Conservation (phyloP, 35 echinoderm and acorn worm species). For the Amphiura filiformis region DNA sequence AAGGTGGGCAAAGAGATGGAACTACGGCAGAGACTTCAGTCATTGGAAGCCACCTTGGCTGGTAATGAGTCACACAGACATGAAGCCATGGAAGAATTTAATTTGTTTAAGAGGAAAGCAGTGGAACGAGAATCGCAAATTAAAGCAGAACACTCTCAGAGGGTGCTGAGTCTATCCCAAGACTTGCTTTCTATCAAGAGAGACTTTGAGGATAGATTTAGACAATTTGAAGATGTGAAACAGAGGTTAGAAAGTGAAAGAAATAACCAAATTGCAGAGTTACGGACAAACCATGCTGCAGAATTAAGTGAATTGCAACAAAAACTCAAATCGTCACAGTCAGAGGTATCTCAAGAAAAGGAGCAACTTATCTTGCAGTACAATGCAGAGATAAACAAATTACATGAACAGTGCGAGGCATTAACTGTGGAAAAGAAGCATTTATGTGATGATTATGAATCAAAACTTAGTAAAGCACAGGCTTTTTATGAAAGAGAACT, state of each 20-base stretch:
- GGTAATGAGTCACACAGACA: slow-evolving; percentile 66
- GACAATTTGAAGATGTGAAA: slow-evolving; percentile 70
- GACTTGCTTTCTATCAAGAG: slow-evolving; percentile 77
- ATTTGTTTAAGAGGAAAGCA: slow-evolving; percentile 50
- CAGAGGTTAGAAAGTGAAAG: slow-evolving; percentile 60
- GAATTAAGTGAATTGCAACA: slow-evolving; percentile 62
- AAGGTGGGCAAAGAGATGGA: slow-evolving; percentile 71
- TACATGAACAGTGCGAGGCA: slow-evolving; percentile 57
- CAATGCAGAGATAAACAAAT: slow-evolving; percentile 58
- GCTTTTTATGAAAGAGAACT: slow-evolving; percentile 93
- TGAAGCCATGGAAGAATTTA: slow-evolving; percentile 66
- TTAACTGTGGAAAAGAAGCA: slow-evolving; percentile 64
- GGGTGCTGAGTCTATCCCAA: slow-evolving; percentile 79
- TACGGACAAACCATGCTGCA: slow-evolving; percentile 46
- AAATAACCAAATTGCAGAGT: slow-evolving; percentile 29
- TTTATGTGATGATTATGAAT: slow-evolving; percentile 79
- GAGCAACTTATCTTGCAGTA: slow-evolving; percentile 43
- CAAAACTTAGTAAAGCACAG: slow-evolving; percentile 79
- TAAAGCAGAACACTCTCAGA: slow-evolving; percentile 81
- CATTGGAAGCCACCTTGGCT: slow-evolving; percentile 55
- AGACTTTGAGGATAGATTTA: slow-evolving; percentile 82
- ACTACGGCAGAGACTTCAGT: slow-evolving; percentile 58
- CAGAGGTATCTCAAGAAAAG: slow-evolving; percentile 58
- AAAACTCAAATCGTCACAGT: slow-evolving; percentile 34
- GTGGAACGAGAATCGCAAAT: slow-evolving; percentile 62